Conservation (phyloP, 2,888 invertebrate genomes). For the Noctua fimbriata region DNA sequence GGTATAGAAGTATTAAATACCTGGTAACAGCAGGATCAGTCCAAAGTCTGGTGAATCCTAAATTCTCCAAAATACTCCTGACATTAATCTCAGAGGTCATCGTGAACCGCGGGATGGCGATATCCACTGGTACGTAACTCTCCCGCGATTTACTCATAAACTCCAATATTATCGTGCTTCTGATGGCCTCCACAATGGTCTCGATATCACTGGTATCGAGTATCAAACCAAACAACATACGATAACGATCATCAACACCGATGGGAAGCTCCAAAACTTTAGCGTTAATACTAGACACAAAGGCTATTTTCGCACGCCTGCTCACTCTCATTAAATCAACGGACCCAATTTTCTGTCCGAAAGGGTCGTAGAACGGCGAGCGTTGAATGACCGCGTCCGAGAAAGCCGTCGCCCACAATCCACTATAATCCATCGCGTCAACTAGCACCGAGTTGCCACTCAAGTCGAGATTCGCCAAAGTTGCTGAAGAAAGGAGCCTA, state of each 20-base stretch:
- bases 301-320: constrained; percentile 19
- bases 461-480: constrained; percentile 37
- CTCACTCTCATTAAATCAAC: constrained; percentile 47
- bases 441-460: constrained; percentile 43
- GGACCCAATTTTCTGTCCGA: constrained; percentile 15
- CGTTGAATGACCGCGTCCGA: constrained; percentile 21
- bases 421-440: constrained; percentile 49
- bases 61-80: constrained; percentile 31
- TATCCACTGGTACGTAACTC: constrained; percentile 44
- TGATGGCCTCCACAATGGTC: background rate
- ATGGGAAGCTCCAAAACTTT: constrained; percentile 43
- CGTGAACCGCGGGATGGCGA: constrained; percentile 48
- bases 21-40: constrained; percentile 40
- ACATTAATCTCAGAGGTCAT: constrained; percentile 37
- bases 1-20: constrained; percentile 1
- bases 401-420: constrained; percentile 44
- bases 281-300: constrained; percentile 14
- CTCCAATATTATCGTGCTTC: constrained; percentile 27
- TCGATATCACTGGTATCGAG: background rate
- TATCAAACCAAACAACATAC: constrained; percentile 32
- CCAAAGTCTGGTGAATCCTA: constrained; percentile 35
- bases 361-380: constrained; percentile 28
- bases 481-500: constrained; percentile 26
- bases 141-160: background rate
- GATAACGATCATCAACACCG: constrained; percentile 41